Percentiles rank a stretch among this genome's conserved stretches.
These are phyloP conservation scores for Zosterops hypoxanthus DNA, from an alignment of 2,113 vertebrate species.

Conservation along the genomic window DNA sequence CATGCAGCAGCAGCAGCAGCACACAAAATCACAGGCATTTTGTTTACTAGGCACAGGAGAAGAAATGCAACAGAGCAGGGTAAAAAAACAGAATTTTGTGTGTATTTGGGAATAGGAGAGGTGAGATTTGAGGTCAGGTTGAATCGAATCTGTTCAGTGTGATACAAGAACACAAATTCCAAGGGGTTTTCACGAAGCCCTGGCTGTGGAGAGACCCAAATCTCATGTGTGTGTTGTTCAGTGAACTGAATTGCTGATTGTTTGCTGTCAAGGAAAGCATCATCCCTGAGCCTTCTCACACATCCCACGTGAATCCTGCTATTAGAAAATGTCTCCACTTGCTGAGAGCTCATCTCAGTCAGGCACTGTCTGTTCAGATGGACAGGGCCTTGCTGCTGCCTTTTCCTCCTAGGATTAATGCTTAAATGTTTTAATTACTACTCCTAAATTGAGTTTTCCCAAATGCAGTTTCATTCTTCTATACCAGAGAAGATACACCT, in stretches of 20 bases:
- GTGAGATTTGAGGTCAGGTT: not conserved
- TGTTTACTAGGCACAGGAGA: conserved; percentile 17
- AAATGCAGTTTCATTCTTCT: not conserved
- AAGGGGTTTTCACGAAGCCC: not conserved
- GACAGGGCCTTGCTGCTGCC: not conserved
- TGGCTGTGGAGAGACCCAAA: not conserved
- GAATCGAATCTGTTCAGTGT: not conserved
- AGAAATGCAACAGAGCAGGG: not conserved
- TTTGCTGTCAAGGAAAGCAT: not conserved
- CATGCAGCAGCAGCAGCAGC: not conserved
- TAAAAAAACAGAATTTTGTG: not conserved
- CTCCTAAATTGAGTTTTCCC: not conserved
- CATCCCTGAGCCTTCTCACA: not conserved
- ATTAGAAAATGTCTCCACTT: not conserved
- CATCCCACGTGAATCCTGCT: not conserved
- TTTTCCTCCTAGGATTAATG: not conserved
- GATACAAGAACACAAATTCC: not conserved
- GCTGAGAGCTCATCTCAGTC: not conserved
- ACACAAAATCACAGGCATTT: not conserved
- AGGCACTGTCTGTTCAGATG: not conserved
- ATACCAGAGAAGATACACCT: not conserved
- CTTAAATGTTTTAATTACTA: not conserved
- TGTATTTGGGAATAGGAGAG: not conserved
- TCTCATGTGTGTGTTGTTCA: not conserved
- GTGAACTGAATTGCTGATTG: not conserved